phyloP scores from a whole-genome alignment of 37 sponge, comb jelly and placozoan genomes.

The Chondrilla cf. caribensis region DNA sequence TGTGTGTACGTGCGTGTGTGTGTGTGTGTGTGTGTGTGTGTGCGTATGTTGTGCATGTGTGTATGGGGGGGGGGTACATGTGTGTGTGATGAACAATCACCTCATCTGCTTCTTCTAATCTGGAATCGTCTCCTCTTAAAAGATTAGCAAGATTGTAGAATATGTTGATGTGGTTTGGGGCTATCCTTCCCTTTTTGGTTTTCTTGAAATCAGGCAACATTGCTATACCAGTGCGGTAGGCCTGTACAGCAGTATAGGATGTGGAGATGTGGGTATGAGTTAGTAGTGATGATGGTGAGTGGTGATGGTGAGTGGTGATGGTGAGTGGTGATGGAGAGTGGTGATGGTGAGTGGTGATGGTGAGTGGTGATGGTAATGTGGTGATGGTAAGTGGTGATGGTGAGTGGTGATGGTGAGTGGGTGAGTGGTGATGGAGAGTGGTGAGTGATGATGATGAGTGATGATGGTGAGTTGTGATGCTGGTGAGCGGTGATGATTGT shows the following conservation, averaged over 20 bases:
- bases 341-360: background rate
- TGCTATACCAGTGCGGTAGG: constrained; percentile 62
- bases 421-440: background rate
- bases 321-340: background rate
- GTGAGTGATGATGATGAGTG: background rate
- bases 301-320: too few relatives aligned
- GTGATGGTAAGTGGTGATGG: background rate
- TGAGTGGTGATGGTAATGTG: background rate
- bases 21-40: background rate
- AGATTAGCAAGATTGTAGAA: constrained; percentile 89
- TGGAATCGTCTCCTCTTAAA: constrained; percentile 32
- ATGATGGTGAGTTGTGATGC: background rate
- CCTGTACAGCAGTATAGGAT: too few relatives aligned
- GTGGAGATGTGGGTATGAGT: too few relatives aligned
- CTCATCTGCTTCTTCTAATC: constrained; percentile 68
- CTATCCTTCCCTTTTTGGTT: constrained; percentile 65
- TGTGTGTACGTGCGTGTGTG: too few relatives aligned
- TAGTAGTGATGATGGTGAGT: background rate
- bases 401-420: too few relatives aligned
- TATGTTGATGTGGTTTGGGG: constrained; percentile 79
- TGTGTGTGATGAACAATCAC: too few relatives aligned
- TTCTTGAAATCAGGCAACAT: constrained; percentile 67
- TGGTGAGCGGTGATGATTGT: too few relatives aligned
- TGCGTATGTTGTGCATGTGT: background rate
- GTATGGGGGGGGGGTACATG: too few relatives aligned